Base-by-base conservation (phyloP, 1,140 invertebrate genomes). In the Globodera ellingtonae region DNA sequence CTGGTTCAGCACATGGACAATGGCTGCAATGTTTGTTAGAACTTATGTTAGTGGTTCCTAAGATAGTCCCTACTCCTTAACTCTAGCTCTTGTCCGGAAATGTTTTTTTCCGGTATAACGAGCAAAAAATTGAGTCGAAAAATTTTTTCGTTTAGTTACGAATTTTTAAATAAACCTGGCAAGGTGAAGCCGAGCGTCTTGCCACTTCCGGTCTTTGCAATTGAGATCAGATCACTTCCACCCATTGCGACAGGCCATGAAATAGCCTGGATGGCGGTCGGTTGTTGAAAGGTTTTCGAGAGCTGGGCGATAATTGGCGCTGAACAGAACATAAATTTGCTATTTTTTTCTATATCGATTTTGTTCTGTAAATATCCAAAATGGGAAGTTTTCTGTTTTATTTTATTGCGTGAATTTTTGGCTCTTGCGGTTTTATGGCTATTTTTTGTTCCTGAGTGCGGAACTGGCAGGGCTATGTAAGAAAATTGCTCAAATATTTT, bases 1-100 rank as follows among this genome's bases (percentile, higher is more conserved):
- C 89, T 98, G 95, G 79, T 97, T 97, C 88, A 98, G 95, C 47
- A 98, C 94, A 90, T 98, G 95, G 46, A 98, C 94, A 90, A 97
- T 94, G 10, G 91, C 91, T 72, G 92, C 92, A 75, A 93, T 84
- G 59, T 92, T 91, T 93, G 90, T 90, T 72, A 71, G n/a, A 83
- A 74, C n/a, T 35, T 35, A 35, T 35, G 35, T 35, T 35, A 35
- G 35, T 35, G 35, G 3, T 35, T 35, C 35, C 35, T 35, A 35
- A 35, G 35, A 35, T 35, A 2, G 35, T 3, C 35, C 35, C 35
- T 35, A 35, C 1, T 35, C 35, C 35, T 35, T 35, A 35, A 35
- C 35, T 35, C 35, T 35, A 35, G 35, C 35, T 35, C 35, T 35
- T 0, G 2, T 35, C 35, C 0, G 35, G 35, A 3, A 35, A 35